phyloP scores from a whole-genome alignment of 2,113 vertebrate genomes.

The Collichthys lucidus region DNA sequence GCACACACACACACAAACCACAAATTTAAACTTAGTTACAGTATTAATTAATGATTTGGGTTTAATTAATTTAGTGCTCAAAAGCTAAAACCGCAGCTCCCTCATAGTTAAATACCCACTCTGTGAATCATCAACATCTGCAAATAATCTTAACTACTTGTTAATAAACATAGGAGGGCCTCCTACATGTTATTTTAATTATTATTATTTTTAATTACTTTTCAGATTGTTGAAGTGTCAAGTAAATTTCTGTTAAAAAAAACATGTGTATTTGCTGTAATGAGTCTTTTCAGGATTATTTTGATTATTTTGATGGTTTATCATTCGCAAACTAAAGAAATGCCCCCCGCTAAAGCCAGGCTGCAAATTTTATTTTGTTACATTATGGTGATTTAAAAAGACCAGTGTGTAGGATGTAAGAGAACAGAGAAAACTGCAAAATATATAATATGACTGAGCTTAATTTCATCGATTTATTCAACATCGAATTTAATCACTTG shows the following conservation, averaged over 20 bases:
- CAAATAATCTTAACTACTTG: background rate
- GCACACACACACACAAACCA: background rate
- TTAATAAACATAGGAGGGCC: background rate
- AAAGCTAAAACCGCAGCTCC: background rate
- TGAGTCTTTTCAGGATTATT: background rate
- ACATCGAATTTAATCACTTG: too few relatives aligned
- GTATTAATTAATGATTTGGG: background rate
- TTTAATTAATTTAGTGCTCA: slow-evolving; percentile 2
- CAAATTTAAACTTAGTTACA: background rate
- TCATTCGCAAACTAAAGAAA: background rate
- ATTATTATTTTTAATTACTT: background rate
- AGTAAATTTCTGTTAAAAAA: background rate
- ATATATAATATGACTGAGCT: too few relatives aligned
- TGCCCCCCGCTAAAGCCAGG: background rate
- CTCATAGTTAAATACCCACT: slow-evolving; percentile 7
- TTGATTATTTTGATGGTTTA: background rate
- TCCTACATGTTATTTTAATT: background rate
- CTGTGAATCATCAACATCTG: background rate
- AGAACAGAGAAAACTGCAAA: too few relatives aligned
- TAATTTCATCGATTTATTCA: too few relatives aligned
- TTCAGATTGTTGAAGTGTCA: background rate
- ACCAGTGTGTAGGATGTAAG: too few relatives aligned
- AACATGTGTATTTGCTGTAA: background rate
- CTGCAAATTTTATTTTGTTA: background rate
- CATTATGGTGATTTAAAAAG: too few relatives aligned